Evolutionary conservation across 2,113 vertebrate species (phyloP).

Genomic region (Cichladusa arquata): DNA sequence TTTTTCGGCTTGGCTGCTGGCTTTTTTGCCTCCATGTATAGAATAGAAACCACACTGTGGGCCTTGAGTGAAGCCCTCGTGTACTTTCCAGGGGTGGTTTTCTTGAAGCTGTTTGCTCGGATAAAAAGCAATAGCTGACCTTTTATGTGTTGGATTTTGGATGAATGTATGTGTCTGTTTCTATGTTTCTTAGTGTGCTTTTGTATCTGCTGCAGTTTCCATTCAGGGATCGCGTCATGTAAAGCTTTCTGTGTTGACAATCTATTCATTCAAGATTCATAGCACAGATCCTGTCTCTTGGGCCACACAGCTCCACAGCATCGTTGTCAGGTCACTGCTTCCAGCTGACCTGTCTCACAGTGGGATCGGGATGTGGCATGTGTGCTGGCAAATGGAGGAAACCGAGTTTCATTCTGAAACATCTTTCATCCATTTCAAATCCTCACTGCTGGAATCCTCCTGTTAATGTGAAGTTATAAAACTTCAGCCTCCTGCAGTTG

Average conservation of each 20-base stretch:
- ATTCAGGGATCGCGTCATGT: not conserved
- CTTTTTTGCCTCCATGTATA: not conserved
- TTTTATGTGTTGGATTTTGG: not conserved
- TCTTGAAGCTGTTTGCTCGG: not conserved
- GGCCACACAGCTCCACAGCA: not conserved
- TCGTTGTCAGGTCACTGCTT: not conserved
- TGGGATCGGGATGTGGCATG: fast-evolving
- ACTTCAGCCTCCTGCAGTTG: not conserved
- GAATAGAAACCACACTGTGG: not conserved
- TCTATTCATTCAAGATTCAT: not conserved
- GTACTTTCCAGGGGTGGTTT: not conserved
- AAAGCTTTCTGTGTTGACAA: fast-evolving
- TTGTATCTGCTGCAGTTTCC: not conserved
- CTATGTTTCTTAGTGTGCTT: not conserved
- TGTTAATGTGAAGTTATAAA: not conserved
- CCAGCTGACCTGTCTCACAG: not conserved
- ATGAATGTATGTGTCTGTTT: not conserved
- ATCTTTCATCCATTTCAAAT: not conserved
- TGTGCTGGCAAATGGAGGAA: not conserved
- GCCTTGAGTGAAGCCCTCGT: not conserved
- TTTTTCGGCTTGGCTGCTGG: not conserved
- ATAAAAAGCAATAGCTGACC: not conserved
- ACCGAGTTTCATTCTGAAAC: fast-evolving
- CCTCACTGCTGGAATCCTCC: not conserved
- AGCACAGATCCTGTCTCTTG: not conserved